Conservation (phyloP, 2,888 invertebrate genomes). For the Clivina fossor region DNA sequence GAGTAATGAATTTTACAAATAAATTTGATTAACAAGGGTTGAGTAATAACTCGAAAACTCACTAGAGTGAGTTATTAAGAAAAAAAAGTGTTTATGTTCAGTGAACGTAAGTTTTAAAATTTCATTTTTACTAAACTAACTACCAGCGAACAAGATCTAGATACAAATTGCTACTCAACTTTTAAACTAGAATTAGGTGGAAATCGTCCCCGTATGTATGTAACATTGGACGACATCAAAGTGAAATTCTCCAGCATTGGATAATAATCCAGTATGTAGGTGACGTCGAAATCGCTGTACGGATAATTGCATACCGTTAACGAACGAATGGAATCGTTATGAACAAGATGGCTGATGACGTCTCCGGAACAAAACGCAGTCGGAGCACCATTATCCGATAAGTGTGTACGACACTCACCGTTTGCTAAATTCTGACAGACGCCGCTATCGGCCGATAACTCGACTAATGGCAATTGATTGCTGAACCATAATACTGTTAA, state of each 20-base stretch:
- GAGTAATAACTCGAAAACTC: too few relatives aligned
- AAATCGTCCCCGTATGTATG: slow-evolving; percentile 8
- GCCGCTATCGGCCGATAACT: too few relatives aligned
- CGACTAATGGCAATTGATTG: too few relatives aligned
- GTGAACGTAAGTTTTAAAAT: too few relatives aligned
- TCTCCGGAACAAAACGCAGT: slow-evolving; percentile 9
- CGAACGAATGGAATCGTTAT: neutral
- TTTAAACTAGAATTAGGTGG: slow-evolving; percentile 10
- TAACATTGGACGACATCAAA: slow-evolving; percentile 16
- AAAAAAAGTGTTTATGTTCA: too few relatives aligned
- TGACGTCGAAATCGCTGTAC: slow-evolving; percentile 1
- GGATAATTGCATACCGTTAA: slow-evolving; percentile 20
- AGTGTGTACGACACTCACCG: slow-evolving; percentile 16
- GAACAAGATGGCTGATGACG: neutral
- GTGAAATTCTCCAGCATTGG: slow-evolving; percentile 19
- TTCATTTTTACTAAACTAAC: too few relatives aligned
- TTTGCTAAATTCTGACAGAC: slow-evolving; percentile 7
- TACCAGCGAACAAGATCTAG: neutral
- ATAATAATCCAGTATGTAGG: neutral
- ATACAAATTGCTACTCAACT: neutral
- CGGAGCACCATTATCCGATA: slow-evolving; percentile 10
- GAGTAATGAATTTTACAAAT: too few relatives aligned
- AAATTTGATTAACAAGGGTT: too few relatives aligned
- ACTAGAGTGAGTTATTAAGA: too few relatives aligned
- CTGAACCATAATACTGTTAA: too few relatives aligned